Conservation (phyloP, 2,888 invertebrate species). For the Anorthoa munda region DNA sequence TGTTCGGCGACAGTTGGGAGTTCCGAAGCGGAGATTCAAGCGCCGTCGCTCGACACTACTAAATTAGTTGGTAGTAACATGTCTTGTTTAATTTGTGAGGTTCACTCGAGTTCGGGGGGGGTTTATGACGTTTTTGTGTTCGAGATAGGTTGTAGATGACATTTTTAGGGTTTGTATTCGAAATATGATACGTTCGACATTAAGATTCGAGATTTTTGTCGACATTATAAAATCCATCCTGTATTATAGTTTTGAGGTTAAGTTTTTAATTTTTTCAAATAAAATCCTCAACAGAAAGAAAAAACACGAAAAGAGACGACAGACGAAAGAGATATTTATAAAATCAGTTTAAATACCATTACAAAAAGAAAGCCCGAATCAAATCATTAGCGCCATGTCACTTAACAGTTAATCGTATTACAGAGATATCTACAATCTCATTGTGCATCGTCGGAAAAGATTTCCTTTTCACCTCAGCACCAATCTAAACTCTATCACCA, state of each 20-base stretch:
- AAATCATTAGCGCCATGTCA: slow-evolving; percentile 88
- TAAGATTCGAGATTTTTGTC: neutral
- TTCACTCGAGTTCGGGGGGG: slow-evolving; percentile 20
- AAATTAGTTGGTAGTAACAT: slow-evolving; percentile 60
- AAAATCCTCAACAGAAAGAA: neutral
- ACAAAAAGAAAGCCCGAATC: slow-evolving; percentile 79
- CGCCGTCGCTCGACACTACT: slow-evolving; percentile 50
- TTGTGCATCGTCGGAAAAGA: slow-evolving; percentile 80
- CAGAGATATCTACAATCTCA: slow-evolving; percentile 86
- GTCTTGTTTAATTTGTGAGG: slow-evolving; percentile 52
- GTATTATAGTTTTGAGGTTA: neutral
- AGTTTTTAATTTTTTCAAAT: neutral
- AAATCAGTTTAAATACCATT: slow-evolving; percentile 56
- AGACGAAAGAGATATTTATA: slow-evolving; percentile 16
- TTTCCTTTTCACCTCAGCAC: slow-evolving; percentile 55
- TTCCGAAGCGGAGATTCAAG: slow-evolving; percentile 70
- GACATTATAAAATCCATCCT: neutral
- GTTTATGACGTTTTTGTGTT: slow-evolving; percentile 23
- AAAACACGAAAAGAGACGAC: neutral
- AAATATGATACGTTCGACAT: neutral
- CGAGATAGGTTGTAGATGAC: neutral
- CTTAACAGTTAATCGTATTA: slow-evolving; percentile 89
- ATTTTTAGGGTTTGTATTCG: slow-evolving; percentile 7
- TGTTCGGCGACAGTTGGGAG: slow-evolving; percentile 65
- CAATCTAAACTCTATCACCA: slow-evolving; percentile 66